Base-by-base conservation (phyloP, 2,888 invertebrate genomes). In the Griposia aprilina region DNA sequence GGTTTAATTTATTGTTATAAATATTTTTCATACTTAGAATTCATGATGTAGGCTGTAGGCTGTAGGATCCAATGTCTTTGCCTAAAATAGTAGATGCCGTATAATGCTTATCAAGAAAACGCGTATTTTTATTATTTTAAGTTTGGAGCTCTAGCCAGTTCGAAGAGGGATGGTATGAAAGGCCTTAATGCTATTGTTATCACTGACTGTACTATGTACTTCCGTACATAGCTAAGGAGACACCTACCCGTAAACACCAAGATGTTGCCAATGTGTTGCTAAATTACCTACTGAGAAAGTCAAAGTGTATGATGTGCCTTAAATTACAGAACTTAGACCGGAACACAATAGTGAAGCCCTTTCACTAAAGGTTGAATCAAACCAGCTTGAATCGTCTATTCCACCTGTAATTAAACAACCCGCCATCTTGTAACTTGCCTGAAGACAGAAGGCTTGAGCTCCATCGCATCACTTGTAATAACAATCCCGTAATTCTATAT, bases 401-500 rank as follows among this genome's bases (percentile, higher is more conserved):
- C 11, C 52, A 66, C 17, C 36, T 36, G 48, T 41, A 67, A 73
- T 73, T 67, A 55, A 48, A 73, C 52, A 60, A 48, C 11, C 52
- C 52, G 17, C 20, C 60, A 41, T n/a, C 63, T 60, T 50, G 30
- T 30, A 8, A 59, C 52, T 45, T 41, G 41, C 76, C 68, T n/a
- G 41, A 73, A 79, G 72, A 75, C 74, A 82, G 15, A 60, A 81
- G 73, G 36, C 73, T 75, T 74, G 81, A 79, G 48, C 62, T 60
- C 26, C 73, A 63, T 70, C 50, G 45, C 79, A 30, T 69, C 81
- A 73, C 83, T 80, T 79, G 74, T 81, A 85, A 85, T 83, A 87
- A 87, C 85, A 81, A 72, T 76, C 45, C 68, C 52, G 73, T 83
- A 80, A 85, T 84, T 81, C 71, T 81, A 78, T 87, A 87, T 84